phyloP scores from a whole-genome alignment of 1,140 invertebrate genomes.

The Vanessa tameamea region DNA sequence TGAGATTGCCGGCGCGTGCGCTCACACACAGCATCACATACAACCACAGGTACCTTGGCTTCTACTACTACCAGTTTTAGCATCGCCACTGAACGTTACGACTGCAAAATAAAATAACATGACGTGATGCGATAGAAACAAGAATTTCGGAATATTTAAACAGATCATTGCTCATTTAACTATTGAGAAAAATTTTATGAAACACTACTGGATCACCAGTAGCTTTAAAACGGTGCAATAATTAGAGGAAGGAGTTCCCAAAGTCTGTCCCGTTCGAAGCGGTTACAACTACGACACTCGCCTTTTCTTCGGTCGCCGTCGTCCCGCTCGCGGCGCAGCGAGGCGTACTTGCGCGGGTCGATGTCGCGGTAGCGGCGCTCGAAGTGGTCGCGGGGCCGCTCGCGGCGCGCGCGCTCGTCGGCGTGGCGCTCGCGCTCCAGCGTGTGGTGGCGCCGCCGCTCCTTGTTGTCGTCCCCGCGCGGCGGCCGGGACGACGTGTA shows the following conservation, averaged over 20 bases:
- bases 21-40: slow-evolving; percentile 30
- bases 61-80: slow-evolving; percentile 44
- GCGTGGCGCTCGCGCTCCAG: slow-evolving; percentile 68
- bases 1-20: slow-evolving; percentile 7
- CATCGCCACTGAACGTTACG: slow-evolving; percentile 51
- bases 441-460: slow-evolving; percentile 62
- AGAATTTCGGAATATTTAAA: not conserved
- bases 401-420: slow-evolving; percentile 54
- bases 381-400: slow-evolving; percentile 52
- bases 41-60: slow-evolving; percentile 41
- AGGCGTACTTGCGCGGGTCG: slow-evolving; percentile 61
- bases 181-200: not conserved
- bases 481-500: slow-evolving; percentile 72
- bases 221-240: no score
- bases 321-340: slow-evolving; percentile 51
- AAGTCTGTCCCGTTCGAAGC: no score
- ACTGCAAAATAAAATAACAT: slow-evolving; percentile 48
- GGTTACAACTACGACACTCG: slow-evolving; percentile 30
- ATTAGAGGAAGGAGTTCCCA: no score
- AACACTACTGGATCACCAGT: no score
- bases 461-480: slow-evolving; percentile 72
- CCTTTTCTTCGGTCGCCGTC: slow-evolving; percentile 63
- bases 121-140: not conserved
- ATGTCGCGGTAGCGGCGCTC: slow-evolving; percentile 70
- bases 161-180: not conserved